Conservation (phyloP, 2,797 vertebrate genomes). For the Masticophis lateralis region DNA sequence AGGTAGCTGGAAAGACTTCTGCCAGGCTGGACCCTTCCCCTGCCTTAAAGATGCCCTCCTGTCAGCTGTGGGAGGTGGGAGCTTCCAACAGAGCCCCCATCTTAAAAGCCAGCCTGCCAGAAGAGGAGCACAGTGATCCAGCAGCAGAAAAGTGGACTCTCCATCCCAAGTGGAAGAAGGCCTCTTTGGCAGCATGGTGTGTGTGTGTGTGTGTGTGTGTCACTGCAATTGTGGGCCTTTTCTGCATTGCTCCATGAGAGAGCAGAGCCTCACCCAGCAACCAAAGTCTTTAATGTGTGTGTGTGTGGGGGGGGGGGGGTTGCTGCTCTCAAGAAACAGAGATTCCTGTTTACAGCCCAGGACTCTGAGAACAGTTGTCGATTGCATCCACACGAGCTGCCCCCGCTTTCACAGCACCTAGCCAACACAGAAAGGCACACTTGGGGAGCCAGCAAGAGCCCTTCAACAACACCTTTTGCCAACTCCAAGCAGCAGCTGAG, state of each 20-base stretch:
- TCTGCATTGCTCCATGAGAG: background rate
- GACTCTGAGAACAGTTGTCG: background rate
- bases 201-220: too few species aligned
- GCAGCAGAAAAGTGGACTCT: background rate
- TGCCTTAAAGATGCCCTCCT: background rate
- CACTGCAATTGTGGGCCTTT: background rate
- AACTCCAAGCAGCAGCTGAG: background rate
- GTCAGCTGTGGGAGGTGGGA: background rate
- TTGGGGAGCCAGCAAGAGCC: background rate
- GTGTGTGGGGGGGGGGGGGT: too few species aligned
- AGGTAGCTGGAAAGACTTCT: background rate
- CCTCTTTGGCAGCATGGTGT: background rate
- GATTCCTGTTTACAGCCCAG: background rate
- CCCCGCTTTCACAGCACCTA: background rate
- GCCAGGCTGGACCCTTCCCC: background rate
- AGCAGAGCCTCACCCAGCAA: background rate
- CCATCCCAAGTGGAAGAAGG: background rate
- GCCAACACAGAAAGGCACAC: background rate
- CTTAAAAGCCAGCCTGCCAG: background rate
- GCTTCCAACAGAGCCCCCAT: background rate
- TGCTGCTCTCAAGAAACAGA: background rate
- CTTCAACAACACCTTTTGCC: background rate
- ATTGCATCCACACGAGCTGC: background rate
- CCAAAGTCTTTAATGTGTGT: background rate
- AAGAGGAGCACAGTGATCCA: background rate